phyloP scores from a whole-genome alignment of 1,140 invertebrate species.

The Calephelis virginiensis region DNA sequence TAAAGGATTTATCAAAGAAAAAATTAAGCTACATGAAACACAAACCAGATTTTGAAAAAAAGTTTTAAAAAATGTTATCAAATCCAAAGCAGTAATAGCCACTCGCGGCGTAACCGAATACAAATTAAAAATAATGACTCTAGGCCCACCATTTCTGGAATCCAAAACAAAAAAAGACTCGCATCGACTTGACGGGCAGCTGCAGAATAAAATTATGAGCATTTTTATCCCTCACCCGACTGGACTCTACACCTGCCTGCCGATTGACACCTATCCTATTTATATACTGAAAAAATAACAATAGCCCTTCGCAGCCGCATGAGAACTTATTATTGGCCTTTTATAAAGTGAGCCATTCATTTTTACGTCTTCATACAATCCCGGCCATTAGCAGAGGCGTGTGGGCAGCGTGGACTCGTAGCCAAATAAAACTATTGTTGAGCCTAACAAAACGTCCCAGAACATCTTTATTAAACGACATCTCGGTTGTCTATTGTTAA shows the following conservation, averaged over 20 bases:
- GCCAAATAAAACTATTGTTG: constrained; percentile 77
- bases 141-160: constrained; percentile 61
- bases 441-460: constrained; percentile 67
- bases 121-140: constrained; percentile 72
- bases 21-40: not conserved
- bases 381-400: constrained; percentile 71
- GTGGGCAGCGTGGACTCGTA: constrained; percentile 68
- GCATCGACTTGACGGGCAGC: constrained; percentile 68
- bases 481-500: constrained; percentile 47
- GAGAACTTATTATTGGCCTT: constrained; percentile 74
- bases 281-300: constrained; percentile 70
- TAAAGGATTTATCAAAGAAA: too few species aligned
- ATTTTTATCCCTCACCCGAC: constrained; percentile 64
- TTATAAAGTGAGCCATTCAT: constrained; percentile 67
- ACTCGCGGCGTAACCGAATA: constrained; percentile 44
- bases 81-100: constrained; percentile 35
- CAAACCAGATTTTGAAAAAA: not conserved
- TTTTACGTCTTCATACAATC: constrained; percentile 74
- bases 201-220: constrained; percentile 75
- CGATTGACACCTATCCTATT: constrained; percentile 75
- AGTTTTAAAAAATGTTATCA: constrained; percentile 29
- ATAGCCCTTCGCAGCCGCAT: constrained; percentile 64
- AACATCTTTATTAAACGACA: constrained; percentile 72
- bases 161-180: constrained; percentile 64
- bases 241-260: constrained; percentile 63